Evolutionary conservation across 2,113 vertebrate genomes (phyloP), one percentile per base, ranked within the genome.

Genomic region (Carollia perspicillata): DNA sequence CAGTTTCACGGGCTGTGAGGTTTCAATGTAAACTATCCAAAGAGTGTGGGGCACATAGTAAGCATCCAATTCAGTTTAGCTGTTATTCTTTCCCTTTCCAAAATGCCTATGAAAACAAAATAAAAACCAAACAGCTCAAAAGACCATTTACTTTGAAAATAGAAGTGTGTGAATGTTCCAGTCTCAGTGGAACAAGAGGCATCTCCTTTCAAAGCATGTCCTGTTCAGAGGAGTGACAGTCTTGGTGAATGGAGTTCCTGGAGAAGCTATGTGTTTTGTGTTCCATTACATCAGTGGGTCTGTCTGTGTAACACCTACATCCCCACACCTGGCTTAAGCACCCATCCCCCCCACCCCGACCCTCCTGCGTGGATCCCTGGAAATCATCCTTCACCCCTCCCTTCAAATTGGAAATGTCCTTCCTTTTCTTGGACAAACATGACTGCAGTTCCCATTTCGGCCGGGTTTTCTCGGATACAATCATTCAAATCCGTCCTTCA

Each of bases 81-180:
- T 90, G 17, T 71, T 44, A 42, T 33, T 77, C 42, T 53, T 60
- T 87, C 26, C 17, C 66, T 69, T 72, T 47, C 49, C 55, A 68
- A 49, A 74, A 65, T 80, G 47, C 71, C 35, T 72, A 55, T 3
- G 5, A 69, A 87, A 83, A 71, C 22, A 79, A 44, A 81, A 58
- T 22, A 74, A 86, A 40, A 78, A 49, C 3, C 69, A 53, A 93
- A 80, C 0, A 85, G 42, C 65, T 49, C 3, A 8, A 28, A 0
- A 75, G 49, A 33, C 0, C n/a, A 85, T 55, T 92, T 83, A 35
- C 84, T 97, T 51, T 42, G 58, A 72, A 89, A 89, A 84, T 4
- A 53, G 10, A 60, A 72, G 26, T 33, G 5, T 22, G 35, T 17
- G 4, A 37, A 66, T 69, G 30, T 58, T 87, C 35, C 14, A 26